phyloP scores from a whole-genome alignment of 2,888 invertebrate genomes.

The Anarsia innoxiella region DNA sequence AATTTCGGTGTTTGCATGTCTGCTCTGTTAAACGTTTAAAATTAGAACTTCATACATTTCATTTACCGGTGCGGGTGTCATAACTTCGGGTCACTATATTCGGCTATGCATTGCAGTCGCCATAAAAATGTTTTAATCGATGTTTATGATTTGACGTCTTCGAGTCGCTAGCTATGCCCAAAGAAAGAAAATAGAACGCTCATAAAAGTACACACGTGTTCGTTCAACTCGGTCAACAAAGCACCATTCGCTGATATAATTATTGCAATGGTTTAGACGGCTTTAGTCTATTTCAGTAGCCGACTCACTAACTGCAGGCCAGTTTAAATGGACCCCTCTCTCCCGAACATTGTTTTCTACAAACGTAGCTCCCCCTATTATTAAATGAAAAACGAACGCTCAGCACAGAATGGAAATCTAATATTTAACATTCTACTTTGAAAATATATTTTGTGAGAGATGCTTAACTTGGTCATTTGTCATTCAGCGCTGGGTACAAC shows the following conservation, averaged over 20 bases:
- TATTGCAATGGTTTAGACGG: slow-evolving; percentile 46
- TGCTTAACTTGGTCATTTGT: slow-evolving; percentile 36
- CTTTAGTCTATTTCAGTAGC: slow-evolving; percentile 60
- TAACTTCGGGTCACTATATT: slow-evolving; percentile 27
- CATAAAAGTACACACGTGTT: slow-evolving; percentile 41
- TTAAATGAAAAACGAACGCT: slow-evolving; percentile 31
- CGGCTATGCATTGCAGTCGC: no score
- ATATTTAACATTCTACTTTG: slow-evolving; percentile 32
- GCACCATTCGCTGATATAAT: slow-evolving; percentile 65
- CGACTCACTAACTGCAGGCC: slow-evolving; percentile 45
- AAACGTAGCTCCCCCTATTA: slow-evolving; percentile 30
- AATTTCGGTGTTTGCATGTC: slow-evolving; percentile 13
- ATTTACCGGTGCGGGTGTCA: slow-evolving; percentile 29
- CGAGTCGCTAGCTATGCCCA: no score
- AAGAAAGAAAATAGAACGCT: slow-evolving; percentile 9
- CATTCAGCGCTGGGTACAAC: slow-evolving; percentile 31
- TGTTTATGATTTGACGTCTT: slow-evolving; percentile 9
- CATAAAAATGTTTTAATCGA: not conserved
- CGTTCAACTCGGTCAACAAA: slow-evolving; percentile 48
- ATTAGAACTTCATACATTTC: slow-evolving; percentile 9
- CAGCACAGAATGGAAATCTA: slow-evolving; percentile 35
- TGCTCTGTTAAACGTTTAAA: slow-evolving; percentile 10
- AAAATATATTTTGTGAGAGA: slow-evolving; percentile 45
- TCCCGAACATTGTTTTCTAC: slow-evolving; percentile 28
- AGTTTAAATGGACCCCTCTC: slow-evolving; percentile 34